A percentile compares a stretch with the other conserved stretches of the same genome.
Conservation (phyloP, 2,113 vertebrate genomes). For the Nannobrachium achirus region DNA sequence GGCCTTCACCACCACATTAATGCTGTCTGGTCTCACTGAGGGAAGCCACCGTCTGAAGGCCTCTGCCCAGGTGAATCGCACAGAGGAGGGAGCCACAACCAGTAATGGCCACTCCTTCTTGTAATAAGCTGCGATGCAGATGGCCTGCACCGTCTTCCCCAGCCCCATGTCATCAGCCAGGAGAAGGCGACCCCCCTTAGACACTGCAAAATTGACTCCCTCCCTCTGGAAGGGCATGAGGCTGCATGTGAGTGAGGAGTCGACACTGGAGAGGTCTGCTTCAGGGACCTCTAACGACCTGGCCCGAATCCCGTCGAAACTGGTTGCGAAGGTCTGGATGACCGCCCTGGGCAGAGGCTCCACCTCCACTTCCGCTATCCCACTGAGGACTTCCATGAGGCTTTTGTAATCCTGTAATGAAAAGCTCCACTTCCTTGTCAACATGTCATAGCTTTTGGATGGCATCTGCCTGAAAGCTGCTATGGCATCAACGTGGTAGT, state of each 20-base stretch:
- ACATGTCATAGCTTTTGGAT: slow-evolving; percentile 89
- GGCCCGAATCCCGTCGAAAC: slow-evolving; percentile 79
- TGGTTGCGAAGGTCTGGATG: slow-evolving; percentile 86
- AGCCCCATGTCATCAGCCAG: slow-evolving; percentile 98
- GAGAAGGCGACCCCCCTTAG: slow-evolving; percentile 89
- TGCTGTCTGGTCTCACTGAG: slow-evolving; percentile 81
- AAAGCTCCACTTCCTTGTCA: slow-evolving; percentile 93
- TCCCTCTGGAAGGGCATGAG: slow-evolving; percentile 96
- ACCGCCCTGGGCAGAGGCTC: slow-evolving; percentile 89
- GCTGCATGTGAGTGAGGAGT: slow-evolving; percentile 82
- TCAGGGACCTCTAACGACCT: slow-evolving; percentile 79
- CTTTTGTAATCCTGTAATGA: slow-evolving; percentile 88
- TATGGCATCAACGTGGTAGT: slow-evolving; percentile 83
- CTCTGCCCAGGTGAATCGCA: slow-evolving; percentile 97
- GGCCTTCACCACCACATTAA: slow-evolving; percentile 90
- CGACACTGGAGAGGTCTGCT: slow-evolving; percentile 88
- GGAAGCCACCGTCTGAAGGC: slow-evolving; percentile 94
- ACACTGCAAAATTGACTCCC: slow-evolving; percentile 93
- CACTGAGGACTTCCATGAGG: slow-evolving; percentile 81
- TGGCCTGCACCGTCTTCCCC: slow-evolving; percentile 97
- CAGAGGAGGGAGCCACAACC: slow-evolving; percentile 91
- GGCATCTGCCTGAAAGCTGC: slow-evolving; percentile 87
- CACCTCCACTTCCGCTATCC: slow-evolving; percentile 83
- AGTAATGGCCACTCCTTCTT: slow-evolving; percentile 92
- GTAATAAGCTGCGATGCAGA: slow-evolving; percentile 95